Evolutionary conservation across 2,888 invertebrate genomes (phyloP), one percentile per base, ranked within the genome.

Genomic region (Papilio elwesi): DNA sequence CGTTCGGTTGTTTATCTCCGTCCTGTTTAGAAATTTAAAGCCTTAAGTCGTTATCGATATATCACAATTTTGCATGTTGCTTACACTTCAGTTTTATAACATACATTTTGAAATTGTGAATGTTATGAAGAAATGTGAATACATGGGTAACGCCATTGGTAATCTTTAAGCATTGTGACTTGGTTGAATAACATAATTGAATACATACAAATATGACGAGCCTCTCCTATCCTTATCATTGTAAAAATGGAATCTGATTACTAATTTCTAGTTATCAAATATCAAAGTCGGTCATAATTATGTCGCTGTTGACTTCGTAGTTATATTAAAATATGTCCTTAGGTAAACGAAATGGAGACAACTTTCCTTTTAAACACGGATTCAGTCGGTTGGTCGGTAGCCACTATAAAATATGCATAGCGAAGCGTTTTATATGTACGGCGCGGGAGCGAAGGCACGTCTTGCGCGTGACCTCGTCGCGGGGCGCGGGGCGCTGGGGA

Each of bases 401-500:
- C 16, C 59, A 47, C 59, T 12, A 49, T 63, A 64, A 26, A 67
- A 49, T 55, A 38, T 57, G 59, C 62, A 49, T 38, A 43, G 68
- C n/a, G 13, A 55, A 64, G 72, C 53, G 13, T 64, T 73, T 59
- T 57, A 52, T 73, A 66, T 65, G 51, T 69, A 74, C 72, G 74
- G 74, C 71, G 75, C 75, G 74, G 74, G 72, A 74, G 78, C 74
- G 71, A 65, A 76, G 73, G 76, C 74, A 74, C n/a, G 77, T 77
- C 77, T 79, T 78, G 80, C 80, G 81, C 78, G 82, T 81, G 84
- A 83, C 85, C 85, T 85, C 84, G 83, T 79, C 75, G 84, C 81
- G 79, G 81, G 76, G 82, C 73, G 90, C 84, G 89, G 87, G 89
- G 91, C 90, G 92, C 92, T 91, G 94, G 94, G 94, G 94, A 94